These are phyloP conservation scores for Coracopsis vasa DNA, from an alignment of 2,113 vertebrate species.

Conservation along the genomic window DNA sequence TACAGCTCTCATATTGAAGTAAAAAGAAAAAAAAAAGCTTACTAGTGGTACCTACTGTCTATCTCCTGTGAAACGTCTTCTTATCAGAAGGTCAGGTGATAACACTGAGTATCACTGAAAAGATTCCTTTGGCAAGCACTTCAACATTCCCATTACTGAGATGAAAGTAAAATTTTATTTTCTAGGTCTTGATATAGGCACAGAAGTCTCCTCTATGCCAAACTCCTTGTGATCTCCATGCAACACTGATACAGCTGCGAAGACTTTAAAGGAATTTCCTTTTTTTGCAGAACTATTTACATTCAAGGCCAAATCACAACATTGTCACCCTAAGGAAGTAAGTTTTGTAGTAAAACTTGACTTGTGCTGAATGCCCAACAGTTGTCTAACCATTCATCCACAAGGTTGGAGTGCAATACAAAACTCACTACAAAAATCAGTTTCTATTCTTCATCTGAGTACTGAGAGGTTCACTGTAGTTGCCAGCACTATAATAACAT, in stretches of 20 bases:
- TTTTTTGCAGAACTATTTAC: background rate
- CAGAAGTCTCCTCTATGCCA: background rate
- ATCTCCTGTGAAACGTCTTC: background rate
- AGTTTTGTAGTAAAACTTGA: background rate
- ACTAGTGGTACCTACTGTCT: background rate
- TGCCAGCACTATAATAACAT: background rate
- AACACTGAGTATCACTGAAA: background rate
- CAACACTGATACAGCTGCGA: background rate
- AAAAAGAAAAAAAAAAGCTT: background rate
- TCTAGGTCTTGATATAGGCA: background rate
- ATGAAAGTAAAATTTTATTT: background rate
- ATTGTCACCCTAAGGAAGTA: background rate
- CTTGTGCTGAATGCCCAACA: background rate
- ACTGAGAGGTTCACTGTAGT: constrained; percentile 10
- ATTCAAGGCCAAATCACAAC: constrained; percentile 13
- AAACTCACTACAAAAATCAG: constrained; percentile 15
- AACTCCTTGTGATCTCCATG: background rate
- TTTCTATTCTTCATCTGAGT: constrained; percentile 9
- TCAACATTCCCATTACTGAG: background rate
- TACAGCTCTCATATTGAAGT: background rate
- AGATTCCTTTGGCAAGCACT: background rate
- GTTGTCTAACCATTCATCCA: background rate
- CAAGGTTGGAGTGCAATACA: constrained; percentile 18
- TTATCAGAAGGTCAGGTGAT: background rate
- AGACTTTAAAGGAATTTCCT: background rate